These are phyloP conservation scores for Hypanus sabinus DNA, from an alignment of 2,113 vertebrate genomes.

Conservation along the genomic window DNA sequence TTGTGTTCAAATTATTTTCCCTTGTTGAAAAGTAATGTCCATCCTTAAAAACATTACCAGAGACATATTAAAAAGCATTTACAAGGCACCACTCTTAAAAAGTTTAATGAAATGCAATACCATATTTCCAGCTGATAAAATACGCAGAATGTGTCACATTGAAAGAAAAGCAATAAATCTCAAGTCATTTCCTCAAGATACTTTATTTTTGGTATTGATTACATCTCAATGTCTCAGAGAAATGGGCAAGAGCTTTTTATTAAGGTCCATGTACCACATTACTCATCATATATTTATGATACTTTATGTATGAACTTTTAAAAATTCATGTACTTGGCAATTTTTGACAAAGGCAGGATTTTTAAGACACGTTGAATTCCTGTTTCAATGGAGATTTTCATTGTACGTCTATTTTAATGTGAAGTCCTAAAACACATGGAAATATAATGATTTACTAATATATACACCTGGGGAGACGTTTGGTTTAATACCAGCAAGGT, in stretches of 20 bases:
- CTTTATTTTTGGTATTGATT: conserved; percentile 71
- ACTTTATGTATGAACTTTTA: conserved; percentile 81
- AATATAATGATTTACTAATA: not conserved
- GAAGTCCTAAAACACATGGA: not conserved
- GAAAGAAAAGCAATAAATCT: conserved; percentile 64
- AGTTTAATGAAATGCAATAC: conserved; percentile 60
- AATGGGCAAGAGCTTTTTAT: conserved; percentile 70
- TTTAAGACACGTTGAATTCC: not conserved
- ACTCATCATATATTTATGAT: conserved; percentile 72
- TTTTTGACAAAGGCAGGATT: conserved; percentile 40
- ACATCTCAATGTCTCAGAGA: conserved; percentile 65
- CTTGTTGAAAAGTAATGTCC: conserved; percentile 46
- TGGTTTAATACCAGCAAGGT: not conserved
- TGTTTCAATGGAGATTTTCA: not conserved
- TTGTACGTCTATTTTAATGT: not conserved
- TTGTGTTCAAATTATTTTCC: conserved; percentile 40
- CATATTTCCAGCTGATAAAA: conserved; percentile 56
- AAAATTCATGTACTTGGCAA: conserved; percentile 66
- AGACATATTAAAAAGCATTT: conserved; percentile 57
- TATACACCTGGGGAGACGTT: not conserved
- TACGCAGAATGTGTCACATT: conserved; percentile 64
- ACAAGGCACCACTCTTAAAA: conserved; percentile 45
- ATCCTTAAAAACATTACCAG: conserved; percentile 55
- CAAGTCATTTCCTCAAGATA: conserved; percentile 67
- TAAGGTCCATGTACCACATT: conserved; percentile 64